Evolutionary conservation across 2,888 invertebrate species (phyloP), one percentile per base, ranked within the genome.

Genomic region (Calameuta filiformis): DNA sequence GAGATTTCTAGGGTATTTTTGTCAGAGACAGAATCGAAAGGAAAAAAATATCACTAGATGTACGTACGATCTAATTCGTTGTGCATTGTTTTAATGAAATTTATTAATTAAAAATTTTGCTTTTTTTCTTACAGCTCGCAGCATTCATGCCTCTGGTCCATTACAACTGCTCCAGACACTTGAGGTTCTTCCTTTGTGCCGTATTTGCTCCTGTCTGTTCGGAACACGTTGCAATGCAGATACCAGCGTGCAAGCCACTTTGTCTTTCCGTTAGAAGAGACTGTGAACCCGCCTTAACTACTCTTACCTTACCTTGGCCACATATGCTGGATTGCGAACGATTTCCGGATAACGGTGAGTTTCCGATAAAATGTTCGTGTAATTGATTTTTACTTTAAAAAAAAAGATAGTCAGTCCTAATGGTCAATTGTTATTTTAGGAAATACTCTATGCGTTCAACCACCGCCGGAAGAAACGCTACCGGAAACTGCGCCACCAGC

Each of bases 121-220:
- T 84, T 80, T 88, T 88, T 81, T 90, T 88, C 85, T 94, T 95
- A 34, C 94, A 96, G 96, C 94, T 96, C 90, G 92, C 94, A 81
- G 92, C 94, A 81, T 95, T 96, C 91, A 93, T 95, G 88, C 95
- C 95, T 1, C 93, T 97, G 80, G 94, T 97, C 77, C 94, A 96
- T 84, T 95, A 95, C 87, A 95, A 95, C 76, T 98, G 98, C 90
- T 97, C 97, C 6, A 93, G 94, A 79, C 95, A 97, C 88, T 94
- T 97, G 71, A 94, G 96, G 84, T 96, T 98, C 92, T 95, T 98
- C 89, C 94, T 98, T 81, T 98, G 98, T 92, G 96, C 97, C 30
- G 95, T 98, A 76, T 97, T 97, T 92, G 96, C 97, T 12, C 98
- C 98, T 68, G 95, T 98, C 91, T 98, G 98, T 92, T 97, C 97